These are phyloP conservation scores for Apodemia mormo DNA, from an alignment of 2,888 invertebrate genomes.

Conservation along the genomic window DNA sequence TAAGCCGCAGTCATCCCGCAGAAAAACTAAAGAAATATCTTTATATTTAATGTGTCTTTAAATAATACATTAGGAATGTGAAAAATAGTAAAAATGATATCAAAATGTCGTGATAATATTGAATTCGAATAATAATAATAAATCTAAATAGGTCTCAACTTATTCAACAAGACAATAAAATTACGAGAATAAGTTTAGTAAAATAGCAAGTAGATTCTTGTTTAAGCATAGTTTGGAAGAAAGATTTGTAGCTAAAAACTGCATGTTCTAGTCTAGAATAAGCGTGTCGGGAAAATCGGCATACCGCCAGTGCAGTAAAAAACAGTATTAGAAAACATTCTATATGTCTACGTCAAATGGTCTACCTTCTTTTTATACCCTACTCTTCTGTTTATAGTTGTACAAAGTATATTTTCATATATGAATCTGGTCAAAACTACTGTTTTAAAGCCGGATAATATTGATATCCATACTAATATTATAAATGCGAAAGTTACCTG, in stretches of 20 bases:
- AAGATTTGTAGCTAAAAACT: not conserved
- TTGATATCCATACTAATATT: too few relatives aligned
- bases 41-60: not conserved
- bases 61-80: not conserved
- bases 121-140: not conserved
- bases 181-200: not conserved
- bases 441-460: too few relatives aligned
- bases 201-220: not conserved
- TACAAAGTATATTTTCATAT: too few relatives aligned
- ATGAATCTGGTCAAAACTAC: too few relatives aligned
- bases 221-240: slow-evolving; percentile 4
- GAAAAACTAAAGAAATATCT: not conserved
- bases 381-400: too few relatives aligned
- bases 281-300: slow-evolving; percentile 40
- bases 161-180: not conserved
- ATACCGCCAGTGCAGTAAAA: slow-evolving; percentile 40
- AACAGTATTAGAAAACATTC: slow-evolving; percentile 32
- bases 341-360: slow-evolving; percentile 12
- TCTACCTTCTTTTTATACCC: not conserved
- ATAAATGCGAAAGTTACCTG: too few relatives aligned
- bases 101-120: not conserved
- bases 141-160: not conserved
- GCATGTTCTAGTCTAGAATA: slow-evolving; percentile 38
- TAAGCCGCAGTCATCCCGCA: slow-evolving; percentile 34
- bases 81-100: not conserved